Percentiles rank a stretch among this genome's conserved stretches.
Conservation (phyloP, 2,113 vertebrate genomes). For the Lophius piscatorius region DNA sequence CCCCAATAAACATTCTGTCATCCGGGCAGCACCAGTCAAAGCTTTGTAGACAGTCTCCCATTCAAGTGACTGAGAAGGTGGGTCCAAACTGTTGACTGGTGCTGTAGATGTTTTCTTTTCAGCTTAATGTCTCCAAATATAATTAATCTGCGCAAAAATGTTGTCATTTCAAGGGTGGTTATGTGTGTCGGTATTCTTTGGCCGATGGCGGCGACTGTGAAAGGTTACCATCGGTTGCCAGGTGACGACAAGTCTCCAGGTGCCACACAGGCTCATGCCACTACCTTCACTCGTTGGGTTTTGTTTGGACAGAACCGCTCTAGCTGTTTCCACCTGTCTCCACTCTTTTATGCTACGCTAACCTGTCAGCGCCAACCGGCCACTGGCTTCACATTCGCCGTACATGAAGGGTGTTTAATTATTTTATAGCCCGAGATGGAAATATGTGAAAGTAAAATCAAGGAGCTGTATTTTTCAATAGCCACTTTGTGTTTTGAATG, state of each 20-base stretch:
- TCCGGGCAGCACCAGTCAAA: too few species aligned
- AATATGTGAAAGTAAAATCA: not conserved
- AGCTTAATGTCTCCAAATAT: too few species aligned
- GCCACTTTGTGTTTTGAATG: conserved; percentile 18
- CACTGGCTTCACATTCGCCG: not conserved
- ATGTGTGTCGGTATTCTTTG: not conserved
- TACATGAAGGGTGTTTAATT: not conserved
- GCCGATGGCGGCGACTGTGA: not conserved
- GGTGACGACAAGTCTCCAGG: too few species aligned
- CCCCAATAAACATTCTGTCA: too few species aligned
- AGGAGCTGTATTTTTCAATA: conserved; percentile 4
- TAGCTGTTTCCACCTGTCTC: not conserved
- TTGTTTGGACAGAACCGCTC: not conserved
- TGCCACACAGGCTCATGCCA: too few species aligned
- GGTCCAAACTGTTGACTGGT: too few species aligned
- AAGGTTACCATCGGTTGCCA: conserved; percentile 1
- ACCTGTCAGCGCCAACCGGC: not conserved
- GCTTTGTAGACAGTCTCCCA: too few species aligned
- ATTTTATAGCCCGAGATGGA: not conserved
- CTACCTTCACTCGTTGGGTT: too few species aligned
- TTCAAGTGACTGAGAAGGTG: too few species aligned
- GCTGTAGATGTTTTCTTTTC: too few species aligned
- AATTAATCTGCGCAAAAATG: not conserved
- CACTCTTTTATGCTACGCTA: not conserved
- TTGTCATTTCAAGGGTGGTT: not conserved